Evolutionary conservation across 2,113 vertebrate genomes (phyloP), one percentile per base, ranked within the genome.

Genomic region (Elephas maximus): DNA sequence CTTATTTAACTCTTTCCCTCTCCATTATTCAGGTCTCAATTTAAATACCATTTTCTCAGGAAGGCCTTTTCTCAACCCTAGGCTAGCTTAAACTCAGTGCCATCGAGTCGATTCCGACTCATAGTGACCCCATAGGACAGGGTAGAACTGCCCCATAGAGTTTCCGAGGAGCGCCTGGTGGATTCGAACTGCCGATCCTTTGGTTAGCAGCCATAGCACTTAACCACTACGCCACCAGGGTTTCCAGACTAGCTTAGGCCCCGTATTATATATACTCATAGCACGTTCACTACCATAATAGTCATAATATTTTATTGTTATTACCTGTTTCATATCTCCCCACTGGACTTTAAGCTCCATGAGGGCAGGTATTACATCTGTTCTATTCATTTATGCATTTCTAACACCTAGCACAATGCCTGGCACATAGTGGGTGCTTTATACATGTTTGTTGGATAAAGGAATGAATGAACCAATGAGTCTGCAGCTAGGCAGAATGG

Each of bases 41-140:
- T 57, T 86, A 93, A 65, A 65, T 65, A 48, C 10, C 48, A 73
- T 76, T 81, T 88, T 89, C 65, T 65, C n/a, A 86, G 62, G 26
- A 92, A 86, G 30, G n/a, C 41, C 21, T 93, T 96, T 88, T 57
- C 79, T 51, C 41, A 85, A 41, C 33, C n/a, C 21, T 69, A 63
- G 41, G 30, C 67, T 69, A 63, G 20, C n/a, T 86, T 23, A 67
- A 28, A n/a, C 81, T 48, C 77, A 37, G 37, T 37, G 37, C 37
- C 37, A 37, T 37, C 37, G 37, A 37, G 37, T 37, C 37, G 2
- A 37, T 37, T 37, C 37, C 37, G 37, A 37, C 37, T 37, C 37
- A 37, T 37, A 37, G 37, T 37, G 37, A 37, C 37, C 37, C 37
- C 37, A 37, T 37, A 37, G 37, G 37, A 37, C 37, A 37, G 37